These are phyloP conservation scores for Nestor notabilis DNA, from an alignment of 2,113 vertebrate species.

Conservation along the genomic window DNA sequence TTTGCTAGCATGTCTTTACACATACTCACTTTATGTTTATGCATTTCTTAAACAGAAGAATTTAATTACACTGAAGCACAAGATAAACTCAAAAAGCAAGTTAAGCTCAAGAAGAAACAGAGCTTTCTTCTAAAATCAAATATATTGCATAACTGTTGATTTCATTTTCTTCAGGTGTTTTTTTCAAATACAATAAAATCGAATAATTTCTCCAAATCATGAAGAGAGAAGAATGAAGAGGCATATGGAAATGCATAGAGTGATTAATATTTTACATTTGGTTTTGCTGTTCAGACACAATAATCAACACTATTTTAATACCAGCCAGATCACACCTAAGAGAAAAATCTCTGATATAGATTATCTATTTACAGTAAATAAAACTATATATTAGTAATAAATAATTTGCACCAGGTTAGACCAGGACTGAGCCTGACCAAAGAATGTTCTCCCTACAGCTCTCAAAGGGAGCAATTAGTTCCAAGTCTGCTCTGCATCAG, in stretches of 20 bases:
- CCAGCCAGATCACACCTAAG: background rate
- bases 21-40: background rate
- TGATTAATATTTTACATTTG: background rate
- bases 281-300: background rate
- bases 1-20: background rate
- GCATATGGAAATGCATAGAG: background rate
- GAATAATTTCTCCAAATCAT: background rate
- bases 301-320: background rate
- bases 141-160: background rate
- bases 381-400: background rate
- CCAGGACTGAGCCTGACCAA: background rate
- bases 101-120: background rate
- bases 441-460: background rate
- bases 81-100: background rate
- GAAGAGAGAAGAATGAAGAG: background rate
- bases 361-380: background rate
- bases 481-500: background rate
- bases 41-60: background rate
- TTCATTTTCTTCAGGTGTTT: background rate
- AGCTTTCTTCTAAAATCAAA: background rate
- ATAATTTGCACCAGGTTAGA: background rate
- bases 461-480: slow-evolving; percentile 10
- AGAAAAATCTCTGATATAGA: background rate
- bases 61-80: background rate
- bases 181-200: background rate